phyloP scores from a whole-genome alignment of 2,888 invertebrate genomes.

The Automeris io region DNA sequence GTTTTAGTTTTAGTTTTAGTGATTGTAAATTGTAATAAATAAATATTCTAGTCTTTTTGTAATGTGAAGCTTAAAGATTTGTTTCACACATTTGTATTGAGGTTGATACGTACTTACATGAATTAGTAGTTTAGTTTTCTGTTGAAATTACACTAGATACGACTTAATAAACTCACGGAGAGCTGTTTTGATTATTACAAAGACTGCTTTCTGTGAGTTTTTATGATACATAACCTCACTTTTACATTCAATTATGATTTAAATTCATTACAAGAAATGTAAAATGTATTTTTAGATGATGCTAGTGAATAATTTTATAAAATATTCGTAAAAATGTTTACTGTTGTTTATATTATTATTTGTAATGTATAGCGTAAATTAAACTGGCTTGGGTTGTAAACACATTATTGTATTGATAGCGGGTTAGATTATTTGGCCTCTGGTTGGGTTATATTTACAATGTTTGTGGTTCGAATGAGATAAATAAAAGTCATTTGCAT shows the following conservation, averaged over 20 bases:
- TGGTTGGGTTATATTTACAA: not conserved
- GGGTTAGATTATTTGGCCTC: not conserved
- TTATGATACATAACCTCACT: not conserved
- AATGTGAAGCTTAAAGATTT: constrained; percentile 49
- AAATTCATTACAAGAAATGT: constrained; percentile 1
- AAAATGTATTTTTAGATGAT: constrained; percentile 13
- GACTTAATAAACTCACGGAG: not conserved
- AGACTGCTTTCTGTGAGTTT: not conserved
- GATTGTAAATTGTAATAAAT: constrained; percentile 33
- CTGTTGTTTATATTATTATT: constrained; percentile 3
- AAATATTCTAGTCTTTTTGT: constrained; percentile 68
- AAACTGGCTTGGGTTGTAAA: not conserved
- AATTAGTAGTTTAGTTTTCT: not conserved
- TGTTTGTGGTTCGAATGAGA: not conserved
- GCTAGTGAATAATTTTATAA: constrained; percentile 21
- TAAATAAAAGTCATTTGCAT: too few relatives aligned
- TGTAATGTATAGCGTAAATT: constrained; percentile 5
- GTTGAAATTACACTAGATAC: not conserved
- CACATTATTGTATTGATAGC: not conserved
- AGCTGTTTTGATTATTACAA: not conserved
- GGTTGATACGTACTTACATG: constrained; percentile 8
- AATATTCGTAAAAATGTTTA: constrained; percentile 5
- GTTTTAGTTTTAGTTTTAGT: not conserved
- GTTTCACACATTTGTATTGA: constrained; percentile 1
- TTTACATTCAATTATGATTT: constrained; percentile 5